phyloP scores from a whole-genome alignment of 2,797 vertebrate species.

The Spinus olivaceus region DNA sequence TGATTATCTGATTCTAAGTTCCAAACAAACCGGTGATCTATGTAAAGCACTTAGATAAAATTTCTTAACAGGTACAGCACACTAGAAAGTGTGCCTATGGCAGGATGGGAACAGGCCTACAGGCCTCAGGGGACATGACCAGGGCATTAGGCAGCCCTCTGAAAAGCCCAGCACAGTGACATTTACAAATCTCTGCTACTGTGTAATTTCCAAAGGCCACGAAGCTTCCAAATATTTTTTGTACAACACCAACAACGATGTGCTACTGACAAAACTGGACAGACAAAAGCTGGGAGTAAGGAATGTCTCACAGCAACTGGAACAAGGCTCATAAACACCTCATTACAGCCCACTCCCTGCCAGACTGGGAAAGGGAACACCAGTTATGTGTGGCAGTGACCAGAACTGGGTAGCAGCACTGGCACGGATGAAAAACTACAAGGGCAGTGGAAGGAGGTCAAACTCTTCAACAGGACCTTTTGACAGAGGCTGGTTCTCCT shows the following conservation, averaged over 20 bases:
- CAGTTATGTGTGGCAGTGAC: neutral
- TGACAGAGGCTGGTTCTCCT: neutral
- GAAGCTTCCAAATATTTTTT: neutral
- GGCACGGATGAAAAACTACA: rapidly evolving
- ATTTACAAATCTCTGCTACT: neutral
- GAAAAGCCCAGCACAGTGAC: neutral
- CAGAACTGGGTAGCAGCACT: neutral
- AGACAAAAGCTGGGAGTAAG: neutral
- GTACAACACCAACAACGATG: rapidly evolving
- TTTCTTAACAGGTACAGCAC: neutral
- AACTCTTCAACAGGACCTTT: neutral
- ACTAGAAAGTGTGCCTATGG: neutral
- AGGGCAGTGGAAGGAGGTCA: neutral
- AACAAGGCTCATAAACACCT: conserved; percentile 33
- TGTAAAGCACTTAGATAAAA: neutral
- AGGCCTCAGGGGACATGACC: neutral
- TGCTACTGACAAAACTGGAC: neutral
- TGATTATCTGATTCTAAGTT: neutral
- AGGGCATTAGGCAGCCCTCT: neutral
- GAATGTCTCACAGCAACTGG: neutral
- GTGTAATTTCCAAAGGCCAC: neutral
- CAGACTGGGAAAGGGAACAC: neutral
- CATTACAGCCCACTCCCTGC: conserved; percentile 10
- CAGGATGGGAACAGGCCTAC: neutral
- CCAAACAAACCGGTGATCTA: neutral